Conservation (phyloP, 2,888 invertebrate genomes). For the Watsonalla binaria region DNA sequence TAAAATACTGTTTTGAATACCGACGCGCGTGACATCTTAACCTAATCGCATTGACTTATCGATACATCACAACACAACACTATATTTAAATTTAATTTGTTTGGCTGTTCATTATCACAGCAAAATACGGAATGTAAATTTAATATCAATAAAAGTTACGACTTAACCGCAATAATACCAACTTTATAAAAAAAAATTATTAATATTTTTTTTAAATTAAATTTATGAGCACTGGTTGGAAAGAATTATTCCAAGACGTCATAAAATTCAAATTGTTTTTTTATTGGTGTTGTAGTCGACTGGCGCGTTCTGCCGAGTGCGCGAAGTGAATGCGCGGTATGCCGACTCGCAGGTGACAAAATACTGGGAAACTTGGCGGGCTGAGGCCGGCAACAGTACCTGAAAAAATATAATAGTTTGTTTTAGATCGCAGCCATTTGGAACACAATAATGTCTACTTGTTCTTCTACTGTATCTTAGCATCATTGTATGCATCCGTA, state of each 20-base stretch:
- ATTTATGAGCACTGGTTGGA: not conserved
- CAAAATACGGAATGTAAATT: slow-evolving; percentile 18
- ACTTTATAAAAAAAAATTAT: not conserved
- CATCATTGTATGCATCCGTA: not conserved
- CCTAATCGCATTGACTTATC: slow-evolving; percentile 21
- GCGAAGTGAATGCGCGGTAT: slow-evolving; percentile 13
- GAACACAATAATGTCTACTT: not conserved
- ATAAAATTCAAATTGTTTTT: not conserved
- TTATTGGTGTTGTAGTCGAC: slow-evolving; percentile 1
- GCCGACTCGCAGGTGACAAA: slow-evolving; percentile 10
- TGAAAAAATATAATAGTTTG: slow-evolving; percentile 8
- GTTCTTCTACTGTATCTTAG: not conserved
- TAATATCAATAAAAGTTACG: slow-evolving; percentile 1
- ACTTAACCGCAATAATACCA: not conserved
- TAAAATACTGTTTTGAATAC: slow-evolving; percentile 58
- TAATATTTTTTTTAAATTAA: not conserved
- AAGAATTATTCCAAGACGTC: not conserved
- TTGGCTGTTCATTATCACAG: slow-evolving; percentile 21
- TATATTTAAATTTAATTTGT: slow-evolving; percentile 6
- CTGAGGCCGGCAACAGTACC: slow-evolving; percentile 5
- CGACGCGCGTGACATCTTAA: slow-evolving; percentile 62
- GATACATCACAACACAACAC: slow-evolving; percentile 31
- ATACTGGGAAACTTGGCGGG: slow-evolving; percentile 17
- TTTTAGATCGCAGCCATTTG: not conserved
- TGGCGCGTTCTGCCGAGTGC: slow-evolving; percentile 12